Evolutionary conservation across 1,140 invertebrate species (phyloP), one percentile per base, ranked within the genome.

Genomic region (Nasonia longicornis): DNA sequence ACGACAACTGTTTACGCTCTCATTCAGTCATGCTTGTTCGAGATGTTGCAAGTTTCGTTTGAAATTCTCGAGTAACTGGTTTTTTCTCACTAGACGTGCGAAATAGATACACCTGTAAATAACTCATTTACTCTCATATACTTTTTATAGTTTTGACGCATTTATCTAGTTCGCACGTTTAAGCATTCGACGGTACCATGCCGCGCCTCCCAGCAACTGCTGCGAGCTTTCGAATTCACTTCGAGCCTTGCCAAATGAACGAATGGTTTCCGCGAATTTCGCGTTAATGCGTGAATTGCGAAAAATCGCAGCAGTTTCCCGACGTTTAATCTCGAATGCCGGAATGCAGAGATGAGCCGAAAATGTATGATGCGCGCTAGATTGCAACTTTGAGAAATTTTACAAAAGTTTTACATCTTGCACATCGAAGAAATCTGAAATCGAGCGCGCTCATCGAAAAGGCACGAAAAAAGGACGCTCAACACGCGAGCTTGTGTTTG

Each of bases 401-500:
- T 2, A 26, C 26, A 26, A 76, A 52, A 26, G 1, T 26, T 26
- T 26, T 26, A 26, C 26, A 26, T 26, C 26, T 26, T 58, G 16
- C 3, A 16, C 3, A 58, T 31, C 3, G 31, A 20, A 48, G n/a
- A 73, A 52, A 52, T 7, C 69, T 38, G 38, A 71, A n/a, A 22
- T 52, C 71, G 71, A 52, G 42, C 45, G 71, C 2, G 20, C 20
- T 11, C 35, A 31, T 42, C 11, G 20, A 20, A 67, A 12, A 26
- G 3, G 2, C 29, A 67, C 26, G 22, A 66, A 70, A n/a, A 78
- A 69, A 31, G 66, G n/a, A 20, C 6, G 6, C 52, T 58, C 52
- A 63, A 75, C 7, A 52, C n/a, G 58, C 75, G 69, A 66, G 35
- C 42, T 69, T 71, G 52, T 20, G 73, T 81, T 81, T 76, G 29